phyloP scores from a whole-genome alignment of 2,888 invertebrate species.

The Philopedon plagiatum region DNA sequence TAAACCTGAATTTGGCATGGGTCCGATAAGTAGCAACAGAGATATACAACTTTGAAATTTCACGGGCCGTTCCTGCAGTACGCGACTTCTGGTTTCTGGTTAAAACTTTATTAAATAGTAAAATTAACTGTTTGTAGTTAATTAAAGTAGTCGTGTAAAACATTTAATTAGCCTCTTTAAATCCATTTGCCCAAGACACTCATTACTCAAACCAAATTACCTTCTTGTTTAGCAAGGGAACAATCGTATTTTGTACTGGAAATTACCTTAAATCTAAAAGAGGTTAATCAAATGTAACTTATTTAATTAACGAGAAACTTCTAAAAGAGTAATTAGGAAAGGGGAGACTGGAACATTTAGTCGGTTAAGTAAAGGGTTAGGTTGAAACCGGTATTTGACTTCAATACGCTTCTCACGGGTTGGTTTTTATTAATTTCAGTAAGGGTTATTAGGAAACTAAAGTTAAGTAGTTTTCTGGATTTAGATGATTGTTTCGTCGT shows the following conservation, averaged over 20 bases:
- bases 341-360: neutral
- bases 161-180: slow-evolving; percentile 4
- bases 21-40: no score
- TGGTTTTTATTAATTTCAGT: neutral
- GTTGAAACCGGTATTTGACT: slow-evolving; percentile 7
- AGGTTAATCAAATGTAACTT: slow-evolving; percentile 35
- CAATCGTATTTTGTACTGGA: slow-evolving; percentile 16
- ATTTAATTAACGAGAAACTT: slow-evolving; percentile 30
- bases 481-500: no score
- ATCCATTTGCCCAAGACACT: slow-evolving; percentile 1
- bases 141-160: neutral
- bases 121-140: neutral
- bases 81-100: neutral
- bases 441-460: neutral
- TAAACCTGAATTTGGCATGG: no score
- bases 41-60: no score
- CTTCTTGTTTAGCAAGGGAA: neutral
- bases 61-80: no score
- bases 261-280: slow-evolving; percentile 33
- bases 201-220: slow-evolving; percentile 9
- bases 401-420: neutral
- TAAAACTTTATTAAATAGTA: neutral
- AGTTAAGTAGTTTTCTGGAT: no score
- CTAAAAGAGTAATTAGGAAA: slow-evolving; percentile 33
- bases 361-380: slow-evolving; percentile 1